Conservation (phyloP, 1,140 invertebrate species). For the Melitaea cinxia region DNA sequence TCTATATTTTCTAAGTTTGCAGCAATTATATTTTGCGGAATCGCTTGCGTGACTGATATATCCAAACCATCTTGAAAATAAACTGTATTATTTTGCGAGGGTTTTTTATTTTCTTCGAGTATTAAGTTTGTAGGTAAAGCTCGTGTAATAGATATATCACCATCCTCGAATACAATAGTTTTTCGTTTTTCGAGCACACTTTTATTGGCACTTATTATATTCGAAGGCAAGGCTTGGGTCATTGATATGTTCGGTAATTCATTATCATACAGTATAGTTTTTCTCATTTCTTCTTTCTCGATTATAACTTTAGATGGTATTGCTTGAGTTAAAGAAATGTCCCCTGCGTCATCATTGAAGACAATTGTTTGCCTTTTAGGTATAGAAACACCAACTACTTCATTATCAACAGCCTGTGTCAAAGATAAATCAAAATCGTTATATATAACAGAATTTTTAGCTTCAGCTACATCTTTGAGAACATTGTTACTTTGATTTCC, state of each 20-base stretch:
- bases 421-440: conserved; percentile 46
- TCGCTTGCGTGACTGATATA: conserved; percentile 26
- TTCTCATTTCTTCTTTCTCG: conserved; percentile 30
- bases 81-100: conserved; percentile 24
- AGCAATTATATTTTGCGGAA: conserved; percentile 15
- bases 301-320: conserved; percentile 37
- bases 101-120: conserved; percentile 11
- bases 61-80: conserved; percentile 23
- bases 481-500: not conserved
- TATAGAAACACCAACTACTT: conserved; percentile 16
- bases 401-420: conserved; percentile 38
- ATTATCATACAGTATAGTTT: conserved; percentile 39
- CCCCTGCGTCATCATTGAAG: conserved; percentile 36
- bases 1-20: conserved; percentile 1
- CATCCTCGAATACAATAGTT: conserved; percentile 46
- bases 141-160: conserved; percentile 55
- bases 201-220: conserved; percentile 33
- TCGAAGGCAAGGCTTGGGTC: conserved; percentile 42
- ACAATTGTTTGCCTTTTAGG: conserved; percentile 39
- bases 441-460: conserved; percentile 31
- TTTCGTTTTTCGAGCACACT: conserved; percentile 32
- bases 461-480: not conserved
- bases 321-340: conserved; percentile 48
- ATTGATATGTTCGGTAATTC: conserved; percentile 42
- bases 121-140: conserved; percentile 44